These are phyloP conservation scores for Pseudanteris insignis DNA, from an alignment of 2,888 invertebrate species.

Conservation along the genomic window DNA sequence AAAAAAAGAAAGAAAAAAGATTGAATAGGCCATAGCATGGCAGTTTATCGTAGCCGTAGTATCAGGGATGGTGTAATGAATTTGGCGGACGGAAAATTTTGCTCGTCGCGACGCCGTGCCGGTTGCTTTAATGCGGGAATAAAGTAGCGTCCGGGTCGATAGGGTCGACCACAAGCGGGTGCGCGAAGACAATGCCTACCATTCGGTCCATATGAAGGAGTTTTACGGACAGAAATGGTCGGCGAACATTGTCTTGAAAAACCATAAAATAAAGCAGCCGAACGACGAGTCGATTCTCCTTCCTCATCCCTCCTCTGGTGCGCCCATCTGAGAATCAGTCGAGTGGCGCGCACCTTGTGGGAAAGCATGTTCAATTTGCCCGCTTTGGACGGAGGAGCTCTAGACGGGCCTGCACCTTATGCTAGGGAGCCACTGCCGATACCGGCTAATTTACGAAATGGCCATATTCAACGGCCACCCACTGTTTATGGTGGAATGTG, in stretches of 20 bases:
- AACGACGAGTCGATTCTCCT: slow-evolving; percentile 38
- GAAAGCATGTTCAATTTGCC: slow-evolving; percentile 56
- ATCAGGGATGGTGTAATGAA: slow-evolving; percentile 34
- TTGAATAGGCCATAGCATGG: slow-evolving; percentile 19
- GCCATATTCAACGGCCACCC: slow-evolving; percentile 42
- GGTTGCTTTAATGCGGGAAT: slow-evolving; percentile 59
- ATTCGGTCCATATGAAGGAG: slow-evolving; percentile 58
- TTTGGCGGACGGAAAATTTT: slow-evolving; percentile 39
- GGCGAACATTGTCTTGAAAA: slow-evolving; percentile 64
- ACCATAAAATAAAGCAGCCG: slow-evolving; percentile 64
- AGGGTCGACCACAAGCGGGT: slow-evolving; percentile 56
- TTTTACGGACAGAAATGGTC: slow-evolving; percentile 56
- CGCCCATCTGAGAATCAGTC: slow-evolving; percentile 26
- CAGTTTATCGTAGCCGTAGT: slow-evolving; percentile 17
- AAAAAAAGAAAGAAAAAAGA: slow-evolving; percentile 15
- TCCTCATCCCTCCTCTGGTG: slow-evolving; percentile 16
- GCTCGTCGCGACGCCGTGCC: slow-evolving; percentile 23
- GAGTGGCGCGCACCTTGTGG: slow-evolving; percentile 46
- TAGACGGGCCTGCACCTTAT: slow-evolving; percentile 39
- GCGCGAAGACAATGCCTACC: slow-evolving; percentile 59
- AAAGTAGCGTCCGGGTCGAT: slow-evolving; percentile 63
- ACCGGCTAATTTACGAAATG: slow-evolving; percentile 48
- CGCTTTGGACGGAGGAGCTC: slow-evolving; percentile 49
- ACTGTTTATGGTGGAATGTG: slow-evolving; percentile 38
- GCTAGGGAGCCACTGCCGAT: slow-evolving; percentile 25